These are phyloP conservation scores for Bactericera cockerelli DNA, from an alignment of 1,140 invertebrate genomes.

Conservation along the genomic window DNA sequence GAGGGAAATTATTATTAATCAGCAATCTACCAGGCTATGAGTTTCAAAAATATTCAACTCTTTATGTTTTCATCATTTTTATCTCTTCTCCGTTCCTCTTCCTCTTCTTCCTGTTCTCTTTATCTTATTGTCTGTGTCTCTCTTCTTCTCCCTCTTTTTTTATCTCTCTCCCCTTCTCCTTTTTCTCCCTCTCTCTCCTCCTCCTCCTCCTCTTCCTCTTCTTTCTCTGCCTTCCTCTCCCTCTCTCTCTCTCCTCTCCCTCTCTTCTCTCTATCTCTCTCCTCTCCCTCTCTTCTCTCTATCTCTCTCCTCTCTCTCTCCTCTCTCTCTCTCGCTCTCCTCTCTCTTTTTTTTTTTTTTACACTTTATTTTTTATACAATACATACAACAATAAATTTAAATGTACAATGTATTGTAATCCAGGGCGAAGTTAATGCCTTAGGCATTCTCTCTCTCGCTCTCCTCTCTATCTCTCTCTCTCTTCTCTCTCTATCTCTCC, in stretches of 20 bases:
- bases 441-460: too few relatives aligned
- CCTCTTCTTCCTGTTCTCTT: background rate
- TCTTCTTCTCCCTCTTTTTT: too few relatives aligned
- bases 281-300: conserved; percentile 14
- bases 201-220: conserved; percentile 10
- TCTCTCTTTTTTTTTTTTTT: background rate
- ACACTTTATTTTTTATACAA: too few relatives aligned
- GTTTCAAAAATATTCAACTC: too few relatives aligned
- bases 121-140: too few relatives aligned
- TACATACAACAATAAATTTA: too few relatives aligned
- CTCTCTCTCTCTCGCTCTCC: conserved; percentile 14
- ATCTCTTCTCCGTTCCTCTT: background rate
- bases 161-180: background rate
- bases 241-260: conserved; percentile 7
- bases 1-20: too few relatives aligned
- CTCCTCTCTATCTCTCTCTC: conserved; percentile 11
- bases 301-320: conserved; percentile 27
- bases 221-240: background rate
- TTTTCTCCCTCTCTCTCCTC: conserved; percentile 4
- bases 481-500: conserved; percentile 22
- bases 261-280: conserved; percentile 8
- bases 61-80: too few relatives aligned
- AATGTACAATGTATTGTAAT: too few relatives aligned
- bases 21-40: too few relatives aligned
- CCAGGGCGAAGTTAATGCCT: too few relatives aligned